Conservation (phyloP, 2,888 invertebrate species). For the Macrosoma leucophasiata region DNA sequence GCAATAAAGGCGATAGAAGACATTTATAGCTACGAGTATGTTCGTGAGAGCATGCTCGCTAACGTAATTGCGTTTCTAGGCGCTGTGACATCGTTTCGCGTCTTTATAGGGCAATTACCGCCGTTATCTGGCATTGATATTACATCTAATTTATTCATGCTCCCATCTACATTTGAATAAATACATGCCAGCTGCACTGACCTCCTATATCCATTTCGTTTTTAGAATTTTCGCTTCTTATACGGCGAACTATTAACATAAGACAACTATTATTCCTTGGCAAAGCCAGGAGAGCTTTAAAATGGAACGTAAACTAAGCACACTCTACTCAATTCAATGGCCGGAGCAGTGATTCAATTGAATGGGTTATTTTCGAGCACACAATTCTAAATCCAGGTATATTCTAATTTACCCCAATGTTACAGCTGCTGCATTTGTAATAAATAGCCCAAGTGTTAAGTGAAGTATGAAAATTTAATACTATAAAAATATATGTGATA, state of each 20-base stretch:
- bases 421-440: too few species aligned
- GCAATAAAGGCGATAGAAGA: constrained; percentile 50
- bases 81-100: constrained; percentile 65
- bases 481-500: too few species aligned
- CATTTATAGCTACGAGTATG: constrained; percentile 47
- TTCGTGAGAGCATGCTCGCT: constrained; percentile 60
- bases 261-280: constrained; percentile 36
- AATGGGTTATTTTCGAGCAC: constrained; percentile 30
- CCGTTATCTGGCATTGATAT: constrained; percentile 73
- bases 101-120: constrained; percentile 72
- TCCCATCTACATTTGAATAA: constrained; percentile 54
- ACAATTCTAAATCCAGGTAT: constrained; percentile 24
- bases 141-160: constrained; percentile 68
- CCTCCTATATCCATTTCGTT: constrained; percentile 37
- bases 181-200: constrained; percentile 52
- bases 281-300: constrained; percentile 27
- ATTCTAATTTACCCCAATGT: too few species aligned
- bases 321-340: constrained; percentile 30
- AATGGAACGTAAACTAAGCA: constrained; percentile 30
- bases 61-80: constrained; percentile 65
- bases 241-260: constrained; percentile 40
- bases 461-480: too few species aligned
- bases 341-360: constrained; percentile 28
- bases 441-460: too few species aligned
- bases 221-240: constrained; percentile 36